A percentile compares a stretch with the other conserved stretches of the same genome.
These are phyloP conservation scores for Python bivittatus DNA, from an alignment of 2,113 vertebrate genomes.

Conservation along the genomic window DNA sequence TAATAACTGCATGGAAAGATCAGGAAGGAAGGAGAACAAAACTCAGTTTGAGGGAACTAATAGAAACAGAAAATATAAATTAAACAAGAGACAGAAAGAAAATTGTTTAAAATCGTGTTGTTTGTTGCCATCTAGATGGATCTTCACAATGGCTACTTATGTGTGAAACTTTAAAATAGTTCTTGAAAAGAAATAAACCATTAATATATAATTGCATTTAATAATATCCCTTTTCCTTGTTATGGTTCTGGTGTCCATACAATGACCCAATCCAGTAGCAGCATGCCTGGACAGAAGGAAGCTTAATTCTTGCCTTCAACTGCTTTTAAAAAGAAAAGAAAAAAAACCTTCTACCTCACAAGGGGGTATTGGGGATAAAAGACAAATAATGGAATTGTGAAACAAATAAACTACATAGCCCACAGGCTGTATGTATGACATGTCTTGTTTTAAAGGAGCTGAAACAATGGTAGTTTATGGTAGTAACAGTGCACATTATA, in stretches of 20 bases:
- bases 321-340: neutral
- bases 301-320: neutral
- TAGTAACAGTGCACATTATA: neutral
- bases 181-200: neutral
- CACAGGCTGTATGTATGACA: neutral
- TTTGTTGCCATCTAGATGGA: neutral
- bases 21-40: neutral
- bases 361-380: neutral
- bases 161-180: neutral
- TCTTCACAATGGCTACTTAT: neutral
- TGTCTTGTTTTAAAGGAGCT: neutral
- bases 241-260: neutral
- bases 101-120: neutral
- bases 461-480: conserved; percentile 13
- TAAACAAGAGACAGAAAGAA: neutral
- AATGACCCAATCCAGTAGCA: neutral
- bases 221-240: neutral
- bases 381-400: neutral
- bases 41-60: neutral
- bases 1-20: neutral
- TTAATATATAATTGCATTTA: neutral
- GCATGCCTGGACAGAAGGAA: neutral
- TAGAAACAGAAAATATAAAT: neutral
- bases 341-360: neutral
- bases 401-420: neutral